Evolutionary conservation across 37 sponge, comb jelly and placozoan genomes (phyloP), one percentile per base, ranked within the genome.

Genomic region (Bolinopsis microptera): DNA sequence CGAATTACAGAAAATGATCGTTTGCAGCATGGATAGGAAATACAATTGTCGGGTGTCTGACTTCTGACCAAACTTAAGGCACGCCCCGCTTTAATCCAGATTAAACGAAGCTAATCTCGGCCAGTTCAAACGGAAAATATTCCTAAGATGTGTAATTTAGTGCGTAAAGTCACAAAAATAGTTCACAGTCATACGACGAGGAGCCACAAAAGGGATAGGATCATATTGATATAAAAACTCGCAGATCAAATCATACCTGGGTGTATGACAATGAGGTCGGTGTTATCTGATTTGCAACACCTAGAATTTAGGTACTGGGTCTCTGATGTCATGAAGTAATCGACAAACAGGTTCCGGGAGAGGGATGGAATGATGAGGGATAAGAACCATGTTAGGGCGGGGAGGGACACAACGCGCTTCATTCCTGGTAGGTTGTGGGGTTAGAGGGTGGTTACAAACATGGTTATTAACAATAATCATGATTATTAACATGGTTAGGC

Each of bases 251-350:
- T n/a, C n/a, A n/a, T 16, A 86, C 90, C 90, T 86, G 90, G 90
- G 22, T 86, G 8, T 16, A 86, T 24, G n/a, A 34, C 32, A 0
- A 41, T 34, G 30, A 86, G 41, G 30, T 86, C 90, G 25, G 90
- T 86, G 61, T 40, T 86, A 86, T 86, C 90, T 24, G 41, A 41
- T 86, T 86, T 86, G 30, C 90, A 86, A 38, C 90, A 86, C 48
- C 90, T 13, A 21, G 90, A 39, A 27, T 38, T 86, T 22, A 86
- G 41, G 61, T 41, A 86, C 61, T 86, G 61, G 0, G 90, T 86
- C 61, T 86, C 90, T 86, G 90, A 86, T 27, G 90, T 86, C 25
- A 86, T 86, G 90, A 86, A 86, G 61, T 86, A 86, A 8, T 86
- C 90, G 25, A 86, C 61, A 24, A 23, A 22, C 28, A 86, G 90